Evolutionary conservation across 2,888 invertebrate genomes (phyloP).

Genomic region (Lumbricus terrestris): DNA sequence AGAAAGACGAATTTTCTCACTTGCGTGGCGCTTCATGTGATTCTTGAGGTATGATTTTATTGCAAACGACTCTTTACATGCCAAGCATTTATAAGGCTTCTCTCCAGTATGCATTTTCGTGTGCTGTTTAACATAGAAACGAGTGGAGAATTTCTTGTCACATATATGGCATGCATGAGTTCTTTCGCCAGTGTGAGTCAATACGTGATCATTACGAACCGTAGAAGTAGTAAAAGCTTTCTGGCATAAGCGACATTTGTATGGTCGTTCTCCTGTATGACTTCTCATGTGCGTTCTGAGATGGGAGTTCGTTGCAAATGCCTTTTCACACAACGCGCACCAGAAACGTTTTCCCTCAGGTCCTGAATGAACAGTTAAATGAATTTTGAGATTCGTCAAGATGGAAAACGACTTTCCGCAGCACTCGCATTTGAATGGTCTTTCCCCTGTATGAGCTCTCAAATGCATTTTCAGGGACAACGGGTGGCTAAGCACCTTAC

Average conservation of each 20-base stretch:
- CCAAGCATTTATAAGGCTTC: not conserved
- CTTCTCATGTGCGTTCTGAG: not conserved
- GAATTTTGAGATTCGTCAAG: not conserved
- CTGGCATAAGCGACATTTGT: not conserved
- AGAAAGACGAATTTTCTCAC: not conserved
- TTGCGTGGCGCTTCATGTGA: not conserved
- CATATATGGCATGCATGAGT: not conserved
- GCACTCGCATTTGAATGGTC: not conserved
- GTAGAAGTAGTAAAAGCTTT: not conserved
- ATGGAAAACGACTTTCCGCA: not conserved
- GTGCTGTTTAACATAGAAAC: not conserved
- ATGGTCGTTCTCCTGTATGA: not conserved
- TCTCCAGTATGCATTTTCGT: too few species aligned
- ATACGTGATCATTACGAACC: not conserved
- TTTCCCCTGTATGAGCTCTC: not conserved
- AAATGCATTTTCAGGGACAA: not conserved
- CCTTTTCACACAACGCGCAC: not conserved
- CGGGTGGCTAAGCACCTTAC: not conserved
- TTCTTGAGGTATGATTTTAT: not conserved
- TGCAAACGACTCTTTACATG: not conserved
- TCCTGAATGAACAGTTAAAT: not conserved
- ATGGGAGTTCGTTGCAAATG: not conserved
- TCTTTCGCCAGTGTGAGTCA: not conserved
- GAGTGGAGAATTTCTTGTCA: not conserved
- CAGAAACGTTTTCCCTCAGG: not conserved